A percentile compares a stretch with the other conserved stretches of the same genome.
Conservation (phyloP, 2,113 vertebrate genomes). For the Campylomormyrus tamandua region DNA sequence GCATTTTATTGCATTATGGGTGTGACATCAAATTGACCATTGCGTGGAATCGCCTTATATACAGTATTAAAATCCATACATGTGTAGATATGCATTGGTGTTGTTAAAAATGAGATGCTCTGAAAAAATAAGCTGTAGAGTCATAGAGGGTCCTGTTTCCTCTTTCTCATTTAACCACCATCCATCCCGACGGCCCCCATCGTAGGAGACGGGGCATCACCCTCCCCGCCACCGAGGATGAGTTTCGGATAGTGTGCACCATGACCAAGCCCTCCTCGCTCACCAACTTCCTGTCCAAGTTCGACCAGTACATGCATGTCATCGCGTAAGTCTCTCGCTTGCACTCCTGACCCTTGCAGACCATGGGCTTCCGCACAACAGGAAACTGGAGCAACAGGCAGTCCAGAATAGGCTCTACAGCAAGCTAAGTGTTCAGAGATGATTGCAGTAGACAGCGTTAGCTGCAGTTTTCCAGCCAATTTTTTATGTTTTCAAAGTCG, state of each 20-base stretch:
- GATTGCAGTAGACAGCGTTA: neutral
- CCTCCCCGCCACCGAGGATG: conserved; percentile 55
- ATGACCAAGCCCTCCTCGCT: conserved; percentile 60
- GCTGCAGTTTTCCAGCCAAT: neutral
- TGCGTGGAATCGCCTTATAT: neutral
- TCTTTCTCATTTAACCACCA: no score
- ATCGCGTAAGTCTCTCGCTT: conserved; percentile 69
- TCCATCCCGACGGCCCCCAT: neutral
- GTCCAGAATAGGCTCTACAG: neutral
- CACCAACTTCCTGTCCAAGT: conserved; percentile 71
- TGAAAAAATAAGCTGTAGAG: neutral
- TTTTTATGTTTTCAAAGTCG: neutral
- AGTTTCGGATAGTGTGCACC: conserved; percentile 53
- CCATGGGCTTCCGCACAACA: neutral
- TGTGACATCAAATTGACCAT: neutral
- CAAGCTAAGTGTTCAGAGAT: neutral
- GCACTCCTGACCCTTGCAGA: neutral
- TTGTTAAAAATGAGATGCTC: neutral
- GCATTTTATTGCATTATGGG: neutral
- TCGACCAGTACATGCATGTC: conserved; percentile 79
- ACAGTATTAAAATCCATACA: neutral
- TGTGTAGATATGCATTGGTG: neutral
- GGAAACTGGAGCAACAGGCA: neutral
- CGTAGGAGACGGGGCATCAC: conserved; percentile 69
- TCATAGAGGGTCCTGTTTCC: neutral